Conservation (phyloP, 1,140 invertebrate species). For the Drosophila serrata region DNA sequence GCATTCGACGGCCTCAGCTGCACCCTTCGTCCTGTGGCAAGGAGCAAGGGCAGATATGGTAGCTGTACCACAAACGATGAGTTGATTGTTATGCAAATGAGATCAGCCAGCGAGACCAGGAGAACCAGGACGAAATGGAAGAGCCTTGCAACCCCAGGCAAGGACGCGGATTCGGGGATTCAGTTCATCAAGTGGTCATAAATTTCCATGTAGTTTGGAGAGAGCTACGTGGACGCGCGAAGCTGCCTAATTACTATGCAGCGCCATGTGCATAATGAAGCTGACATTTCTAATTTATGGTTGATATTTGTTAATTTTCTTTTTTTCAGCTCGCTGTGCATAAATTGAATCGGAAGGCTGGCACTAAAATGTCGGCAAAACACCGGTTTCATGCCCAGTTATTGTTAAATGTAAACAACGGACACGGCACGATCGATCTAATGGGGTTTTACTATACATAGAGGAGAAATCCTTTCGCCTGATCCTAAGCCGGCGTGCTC, state of each 20-base stretch:
- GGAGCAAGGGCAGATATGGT: constrained; percentile 34
- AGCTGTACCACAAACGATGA: constrained; percentile 75
- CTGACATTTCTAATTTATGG: constrained; percentile 82
- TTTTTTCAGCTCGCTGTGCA: constrained; percentile 32
- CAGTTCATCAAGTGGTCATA: constrained; percentile 84
- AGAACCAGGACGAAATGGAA: constrained; percentile 67
- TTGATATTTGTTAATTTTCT: constrained; percentile 72
- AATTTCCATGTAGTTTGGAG: constrained; percentile 62
- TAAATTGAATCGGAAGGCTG: constrained; percentile 66
- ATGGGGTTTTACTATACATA: constrained; percentile 1
- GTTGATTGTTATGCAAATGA: constrained; percentile 84
- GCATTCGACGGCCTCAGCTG: background rate
- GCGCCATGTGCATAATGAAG: constrained; percentile 83
- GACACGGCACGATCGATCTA: constrained; percentile 16
- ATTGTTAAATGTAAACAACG: constrained; percentile 68
- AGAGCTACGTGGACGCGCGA: constrained; percentile 22
- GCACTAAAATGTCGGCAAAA: constrained; percentile 75
- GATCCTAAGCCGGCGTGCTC: constrained; percentile 44
- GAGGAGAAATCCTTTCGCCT: constrained; percentile 28
- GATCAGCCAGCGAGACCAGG: constrained; percentile 27
- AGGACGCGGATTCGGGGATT: constrained; percentile 28
- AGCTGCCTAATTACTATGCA: constrained; percentile 78
- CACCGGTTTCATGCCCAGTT: constrained; percentile 81
- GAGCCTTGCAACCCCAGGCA: constrained; percentile 49
- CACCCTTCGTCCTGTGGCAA: constrained; percentile 25